Evolutionary conservation across 2,888 invertebrate genomes (phyloP).

Genomic region (Apantesis nais): DNA sequence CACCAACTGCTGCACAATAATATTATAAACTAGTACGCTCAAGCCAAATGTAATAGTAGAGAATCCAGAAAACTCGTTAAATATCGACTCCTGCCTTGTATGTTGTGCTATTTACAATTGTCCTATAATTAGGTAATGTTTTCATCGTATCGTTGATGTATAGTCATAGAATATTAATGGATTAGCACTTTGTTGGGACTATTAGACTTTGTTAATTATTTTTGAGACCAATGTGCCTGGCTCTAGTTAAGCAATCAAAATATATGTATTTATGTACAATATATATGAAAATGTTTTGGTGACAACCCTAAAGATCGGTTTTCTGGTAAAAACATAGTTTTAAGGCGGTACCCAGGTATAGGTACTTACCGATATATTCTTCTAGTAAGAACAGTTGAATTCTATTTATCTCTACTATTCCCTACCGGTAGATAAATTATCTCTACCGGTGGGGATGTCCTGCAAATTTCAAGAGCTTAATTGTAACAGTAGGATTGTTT

Average conservation of each 20-base stretch:
- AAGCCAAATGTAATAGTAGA: not conserved
- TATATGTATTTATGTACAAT: no score
- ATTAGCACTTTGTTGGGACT: not conserved
- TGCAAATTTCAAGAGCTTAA: no score
- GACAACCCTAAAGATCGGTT: not conserved
- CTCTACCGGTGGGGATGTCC: no score
- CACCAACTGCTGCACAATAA: not conserved
- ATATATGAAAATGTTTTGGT: no score
- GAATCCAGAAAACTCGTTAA: not conserved
- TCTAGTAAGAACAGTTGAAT: no score
- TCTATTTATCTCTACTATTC: no score
- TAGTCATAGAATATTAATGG: not conserved
- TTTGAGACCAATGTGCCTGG: not conserved
- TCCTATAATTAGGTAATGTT: not conserved
- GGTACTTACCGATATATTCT: not conserved
- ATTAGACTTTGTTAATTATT: not conserved
- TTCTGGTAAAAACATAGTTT: not conserved
- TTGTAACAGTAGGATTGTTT: no score
- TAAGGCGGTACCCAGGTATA: not conserved
- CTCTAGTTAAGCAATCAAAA: no score
- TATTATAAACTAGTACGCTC: not conserved
- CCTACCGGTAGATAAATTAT: no score
- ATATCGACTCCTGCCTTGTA: not conserved
- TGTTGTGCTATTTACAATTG: not conserved
- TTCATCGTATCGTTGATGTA: not conserved